Evolutionary conservation across 2,113 vertebrate species (phyloP), one percentile per base, ranked within the genome.

Genomic region (Oryzias javanicus): DNA sequence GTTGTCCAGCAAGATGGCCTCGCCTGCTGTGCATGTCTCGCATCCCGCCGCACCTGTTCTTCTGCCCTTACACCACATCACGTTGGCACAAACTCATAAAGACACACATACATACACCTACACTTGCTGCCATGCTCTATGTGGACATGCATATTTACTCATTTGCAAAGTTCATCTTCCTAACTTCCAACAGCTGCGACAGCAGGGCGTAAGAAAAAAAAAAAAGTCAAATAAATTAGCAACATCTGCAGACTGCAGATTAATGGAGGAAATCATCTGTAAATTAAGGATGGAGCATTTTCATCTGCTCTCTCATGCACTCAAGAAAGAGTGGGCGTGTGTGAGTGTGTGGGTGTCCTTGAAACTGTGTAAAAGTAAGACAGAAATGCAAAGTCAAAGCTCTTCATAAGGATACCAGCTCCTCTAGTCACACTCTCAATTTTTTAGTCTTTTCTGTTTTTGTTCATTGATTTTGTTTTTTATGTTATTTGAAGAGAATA

Each of bases 211-310:
- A 75, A 78, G n/a, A 68, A 69, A 18, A n/a, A 47, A 15, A 6
- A 47, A 18, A 82, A 22, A 69, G 59, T 68, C 54, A 73, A 86
- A 85, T 85, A 74, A 82, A 86, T 83, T 49, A 81, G 61, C 64
- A 86, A 82, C 83, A 89, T 87, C 88, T 88, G 86, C 77, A 80
- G 74, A 79, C 60, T 78, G 55, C 65, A 81, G 79, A 85, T 84
- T 87, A 87, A 86, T 82, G 83, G 69, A 77, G 55, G 69, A 84
- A 79, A 88, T 87, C 63, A 79, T 88, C 71, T 81, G 73, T 79
- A 84, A 84, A 85, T 85, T 80, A 83, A 78, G 57, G 72, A 52
- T 71, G 60, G 57, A 64, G 70, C 59, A 79, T 72, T 72, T 78
- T 78, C 68, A 76, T 82, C 77, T 79, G 75, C 67, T 78, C 70